These are phyloP conservation scores for Leptinotarsa juncta DNA, from an alignment of 2,888 invertebrate genomes.

Conservation along the genomic window DNA sequence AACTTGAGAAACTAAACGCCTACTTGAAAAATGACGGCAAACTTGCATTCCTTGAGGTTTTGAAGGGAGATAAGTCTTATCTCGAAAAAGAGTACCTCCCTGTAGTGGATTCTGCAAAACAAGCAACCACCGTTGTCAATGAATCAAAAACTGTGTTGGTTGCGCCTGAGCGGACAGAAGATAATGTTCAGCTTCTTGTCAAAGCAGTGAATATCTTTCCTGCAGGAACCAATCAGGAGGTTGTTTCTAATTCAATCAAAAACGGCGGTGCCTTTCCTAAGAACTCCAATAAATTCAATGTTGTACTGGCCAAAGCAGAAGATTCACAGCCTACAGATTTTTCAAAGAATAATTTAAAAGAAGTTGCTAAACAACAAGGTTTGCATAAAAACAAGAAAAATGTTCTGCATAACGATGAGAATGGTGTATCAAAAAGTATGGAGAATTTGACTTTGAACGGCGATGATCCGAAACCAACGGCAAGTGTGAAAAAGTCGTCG, in stretches of 20 bases:
- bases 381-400: conserved; percentile 88
- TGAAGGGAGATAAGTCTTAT: conserved; percentile 79
- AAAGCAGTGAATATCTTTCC: conserved; percentile 98
- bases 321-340: conserved; percentile 91
- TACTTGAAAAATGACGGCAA: conserved; percentile 75
- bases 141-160: conserved; percentile 67
- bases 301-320: conserved; percentile 95
- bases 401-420: conserved; percentile 74
- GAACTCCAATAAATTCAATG: conserved; percentile 74
- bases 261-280: conserved; percentile 78
- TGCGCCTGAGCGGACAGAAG: conserved; percentile 82
- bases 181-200: conserved; percentile 89
- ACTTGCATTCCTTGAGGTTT: conserved; percentile 74
- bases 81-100: conserved; percentile 82
- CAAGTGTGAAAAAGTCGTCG: conserved; percentile 46
- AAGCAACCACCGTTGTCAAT: conserved; percentile 63
- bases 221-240: conserved; percentile 90
- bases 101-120: conserved; percentile 68
- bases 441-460: conserved; percentile 62
- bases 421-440: conserved; percentile 77
- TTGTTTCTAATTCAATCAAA: conserved; percentile 95
- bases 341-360: conserved; percentile 84
- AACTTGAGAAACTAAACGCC: conserved; percentile 82
- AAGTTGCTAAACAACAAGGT: conserved; percentile 90
- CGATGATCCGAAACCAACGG: conserved; percentile 59